Evolutionary conservation across 2,888 invertebrate species (phyloP).

Genomic region (Oscheius sp.): DNA sequence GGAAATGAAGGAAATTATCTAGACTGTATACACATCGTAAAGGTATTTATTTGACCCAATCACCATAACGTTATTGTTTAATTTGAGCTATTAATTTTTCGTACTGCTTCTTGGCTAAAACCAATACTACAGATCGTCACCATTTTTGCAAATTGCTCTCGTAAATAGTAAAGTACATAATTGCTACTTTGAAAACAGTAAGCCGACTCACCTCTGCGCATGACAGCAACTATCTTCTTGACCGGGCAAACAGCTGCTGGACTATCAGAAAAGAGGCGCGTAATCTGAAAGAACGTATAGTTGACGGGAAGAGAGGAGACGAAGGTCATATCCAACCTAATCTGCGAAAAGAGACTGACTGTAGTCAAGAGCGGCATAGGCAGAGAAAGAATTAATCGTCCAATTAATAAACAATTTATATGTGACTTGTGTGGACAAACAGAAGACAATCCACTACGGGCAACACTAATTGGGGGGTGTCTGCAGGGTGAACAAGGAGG

Average conservation of each 20-base stretch:
- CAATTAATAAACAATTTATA: constrained; percentile 30
- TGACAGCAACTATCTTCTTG: too few relatives aligned
- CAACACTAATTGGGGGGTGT: constrained; percentile 16
- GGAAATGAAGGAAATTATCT: too few relatives aligned
- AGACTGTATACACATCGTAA: too few relatives aligned
- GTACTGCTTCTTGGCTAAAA: not conserved
- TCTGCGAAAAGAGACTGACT: constrained; percentile 23
- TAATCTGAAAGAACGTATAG: constrained; percentile 13
- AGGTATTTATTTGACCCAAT: too few relatives aligned
- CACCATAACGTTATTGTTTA: not conserved
- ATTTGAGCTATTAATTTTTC: not conserved
- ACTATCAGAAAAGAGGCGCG: not conserved
- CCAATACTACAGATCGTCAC: too few relatives aligned
- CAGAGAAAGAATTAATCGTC: constrained; percentile 15
- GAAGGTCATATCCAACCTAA: not conserved
- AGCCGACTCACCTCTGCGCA: constrained; percentile 9
- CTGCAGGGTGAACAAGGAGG: constrained; percentile 11
- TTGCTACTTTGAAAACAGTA: not conserved
- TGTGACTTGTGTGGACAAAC: constrained; percentile 28
- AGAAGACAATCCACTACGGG: constrained; percentile 23
- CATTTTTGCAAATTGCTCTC: too few relatives aligned
- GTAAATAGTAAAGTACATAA: constrained; percentile 18
- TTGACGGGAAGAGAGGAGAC: constrained; percentile 11
- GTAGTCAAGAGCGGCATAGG: not conserved
- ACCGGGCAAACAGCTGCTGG: not conserved